Evolutionary conservation across 2,888 invertebrate genomes (phyloP).

Genomic region (Thecophora atra): DNA sequence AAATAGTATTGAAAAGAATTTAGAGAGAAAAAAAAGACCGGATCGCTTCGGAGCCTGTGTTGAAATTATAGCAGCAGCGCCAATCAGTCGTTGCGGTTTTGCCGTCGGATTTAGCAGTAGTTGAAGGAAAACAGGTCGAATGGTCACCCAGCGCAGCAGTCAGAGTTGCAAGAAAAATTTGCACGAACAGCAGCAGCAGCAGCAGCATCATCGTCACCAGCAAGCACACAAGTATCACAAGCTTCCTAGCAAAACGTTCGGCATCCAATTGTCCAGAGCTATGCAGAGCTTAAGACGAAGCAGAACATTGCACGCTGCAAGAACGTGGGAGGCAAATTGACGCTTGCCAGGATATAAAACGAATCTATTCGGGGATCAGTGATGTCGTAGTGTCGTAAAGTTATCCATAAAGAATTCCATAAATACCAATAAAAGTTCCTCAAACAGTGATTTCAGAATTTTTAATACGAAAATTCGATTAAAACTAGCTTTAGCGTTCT

Average conservation of each 20-base stretch:
- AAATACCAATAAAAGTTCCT: conserved; percentile 34
- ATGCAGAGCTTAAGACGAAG: conserved; percentile 47
- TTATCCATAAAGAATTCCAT: conserved; percentile 22
- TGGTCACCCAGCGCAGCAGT: conserved; percentile 22
- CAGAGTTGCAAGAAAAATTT: conserved; percentile 21
- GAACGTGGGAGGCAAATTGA: conserved; percentile 47
- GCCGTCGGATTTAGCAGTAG: background rate
- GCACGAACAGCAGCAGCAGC: conserved; percentile 30
- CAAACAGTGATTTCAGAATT: conserved; percentile 31
- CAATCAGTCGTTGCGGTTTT: background rate
- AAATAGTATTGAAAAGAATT: conserved; percentile 30
- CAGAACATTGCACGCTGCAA: conserved; percentile 49
- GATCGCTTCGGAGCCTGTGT: background rate
- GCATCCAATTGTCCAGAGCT: conserved; percentile 45
- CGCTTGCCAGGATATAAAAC: background rate
- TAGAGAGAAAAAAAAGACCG: background rate
- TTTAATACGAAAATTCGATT: conserved; percentile 1
- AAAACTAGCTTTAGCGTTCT: background rate
- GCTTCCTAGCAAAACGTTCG: conserved; percentile 41
- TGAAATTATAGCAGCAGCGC: background rate
- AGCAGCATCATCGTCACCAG: conserved; percentile 6
- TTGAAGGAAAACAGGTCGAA: conserved; percentile 34
- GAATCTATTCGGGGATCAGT: background rate
- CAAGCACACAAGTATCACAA: conserved; percentile 35
- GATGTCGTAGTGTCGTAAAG: conserved; percentile 23